A percentile compares a stretch with the other conserved stretches of the same genome.
These are phyloP conservation scores for Dynastes tityus DNA, from an alignment of 2,888 invertebrate species.

Conservation along the genomic window DNA sequence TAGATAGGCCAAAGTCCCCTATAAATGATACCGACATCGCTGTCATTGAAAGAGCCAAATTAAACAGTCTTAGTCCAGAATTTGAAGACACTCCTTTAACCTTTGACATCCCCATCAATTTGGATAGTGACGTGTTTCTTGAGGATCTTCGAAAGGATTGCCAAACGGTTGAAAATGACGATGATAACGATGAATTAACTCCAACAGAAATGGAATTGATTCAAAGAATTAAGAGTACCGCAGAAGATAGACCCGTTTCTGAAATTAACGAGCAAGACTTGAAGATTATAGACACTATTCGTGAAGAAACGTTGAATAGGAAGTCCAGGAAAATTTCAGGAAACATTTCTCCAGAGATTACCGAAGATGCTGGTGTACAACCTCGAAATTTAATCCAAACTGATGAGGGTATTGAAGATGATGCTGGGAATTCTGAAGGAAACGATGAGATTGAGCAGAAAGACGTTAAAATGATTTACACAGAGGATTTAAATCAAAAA, in stretches of 20 bases:
- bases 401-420: no score
- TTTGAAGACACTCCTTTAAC: not conserved
- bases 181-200: conserved; percentile 18
- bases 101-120: not conserved
- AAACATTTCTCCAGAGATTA: no score
- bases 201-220: conserved; percentile 29
- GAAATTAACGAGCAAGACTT: conserved; percentile 63
- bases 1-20: conserved; percentile 59
- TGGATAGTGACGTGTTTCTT: conserved; percentile 15
- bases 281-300: conserved; percentile 59
- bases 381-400: no score
- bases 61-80: conserved; percentile 51
- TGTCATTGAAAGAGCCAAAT: conserved; percentile 59
- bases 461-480: no score
- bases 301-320: conserved; percentile 37
- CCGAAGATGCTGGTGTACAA: no score
- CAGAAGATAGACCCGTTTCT: conserved; percentile 53
- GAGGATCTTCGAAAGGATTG: not conserved
- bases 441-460: no score
- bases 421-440: no score
- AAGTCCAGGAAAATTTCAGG: conserved; percentile 9
- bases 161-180: not conserved
- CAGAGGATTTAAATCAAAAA: no score
- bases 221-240: conserved; percentile 19
- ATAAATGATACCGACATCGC: conserved; percentile 62